A percentile compares a stretch with the other conserved stretches of the same genome.
Conservation (phyloP, 2,113 vertebrate species). For the Gallinago media region DNA sequence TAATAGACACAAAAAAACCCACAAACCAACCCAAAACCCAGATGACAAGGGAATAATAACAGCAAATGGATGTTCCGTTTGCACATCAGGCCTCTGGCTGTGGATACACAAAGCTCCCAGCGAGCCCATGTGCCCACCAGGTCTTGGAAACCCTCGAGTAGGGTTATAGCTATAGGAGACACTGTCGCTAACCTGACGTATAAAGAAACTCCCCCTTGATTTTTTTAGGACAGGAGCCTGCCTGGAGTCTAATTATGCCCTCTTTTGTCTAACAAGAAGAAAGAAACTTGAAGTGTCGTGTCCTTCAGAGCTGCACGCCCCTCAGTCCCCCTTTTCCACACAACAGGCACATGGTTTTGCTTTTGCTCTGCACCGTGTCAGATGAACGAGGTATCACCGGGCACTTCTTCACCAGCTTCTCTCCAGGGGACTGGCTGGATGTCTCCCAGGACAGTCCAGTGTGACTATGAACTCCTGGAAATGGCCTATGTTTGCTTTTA, state of each 20-base stretch:
- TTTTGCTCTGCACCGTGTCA: neutral
- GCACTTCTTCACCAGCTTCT: neutral
- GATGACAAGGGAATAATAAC: neutral
- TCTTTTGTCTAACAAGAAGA: neutral
- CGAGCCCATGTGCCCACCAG: neutral
- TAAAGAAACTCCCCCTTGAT: neutral
- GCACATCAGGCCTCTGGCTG: neutral
- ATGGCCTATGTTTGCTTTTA: neutral
- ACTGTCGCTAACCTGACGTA: neutral
- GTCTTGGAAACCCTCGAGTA: neutral
- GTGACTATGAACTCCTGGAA: neutral
- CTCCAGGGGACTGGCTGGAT: neutral
- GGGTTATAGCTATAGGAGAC: neutral
- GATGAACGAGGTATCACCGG: neutral
- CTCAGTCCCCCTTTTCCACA: rapidly evolving
- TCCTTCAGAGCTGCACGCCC: neutral
- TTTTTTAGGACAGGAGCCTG: neutral
- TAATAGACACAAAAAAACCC: neutral
- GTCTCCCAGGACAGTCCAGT: neutral
- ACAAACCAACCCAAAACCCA: neutral
- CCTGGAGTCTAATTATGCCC: neutral
- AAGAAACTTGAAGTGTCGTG: neutral
- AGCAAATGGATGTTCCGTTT: neutral
- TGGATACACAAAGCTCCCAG: neutral
- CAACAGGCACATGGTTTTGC: rapidly evolving